These are phyloP conservation scores for Hydrophis major DNA, from an alignment of 2,797 vertebrate species.

Conservation along the genomic window DNA sequence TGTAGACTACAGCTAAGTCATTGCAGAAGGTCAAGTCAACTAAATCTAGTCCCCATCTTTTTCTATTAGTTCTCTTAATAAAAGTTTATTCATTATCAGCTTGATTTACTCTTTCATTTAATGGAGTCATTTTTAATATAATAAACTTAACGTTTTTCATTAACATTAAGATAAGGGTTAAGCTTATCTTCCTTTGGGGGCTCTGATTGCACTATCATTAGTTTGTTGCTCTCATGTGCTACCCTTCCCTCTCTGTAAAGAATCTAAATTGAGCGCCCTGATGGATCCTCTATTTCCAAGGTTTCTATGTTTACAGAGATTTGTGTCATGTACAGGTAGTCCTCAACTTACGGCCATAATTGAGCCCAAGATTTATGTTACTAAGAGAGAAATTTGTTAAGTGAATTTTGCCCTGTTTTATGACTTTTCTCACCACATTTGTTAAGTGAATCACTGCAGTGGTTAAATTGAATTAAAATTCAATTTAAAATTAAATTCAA, in stretches of 20 bases:
- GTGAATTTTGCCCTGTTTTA: not conserved
- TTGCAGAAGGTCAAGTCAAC: not conserved
- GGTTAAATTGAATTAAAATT: not conserved
- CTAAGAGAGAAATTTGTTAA: not conserved
- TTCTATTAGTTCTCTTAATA: not conserved
- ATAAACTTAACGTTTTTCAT: not conserved
- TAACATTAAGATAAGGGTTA: not conserved
- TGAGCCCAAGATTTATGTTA: not conserved
- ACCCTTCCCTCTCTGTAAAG: not conserved
- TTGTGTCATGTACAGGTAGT: not conserved
- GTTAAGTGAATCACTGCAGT: not conserved
- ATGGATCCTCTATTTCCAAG: not conserved
- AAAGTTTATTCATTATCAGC: not conserved
- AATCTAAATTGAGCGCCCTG: not conserved
- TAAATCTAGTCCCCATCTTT: not conserved
- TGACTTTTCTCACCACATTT: not conserved
- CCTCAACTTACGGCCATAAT: not conserved
- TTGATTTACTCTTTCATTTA: not conserved
- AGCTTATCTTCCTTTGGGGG: not conserved
- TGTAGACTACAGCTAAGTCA: not conserved
- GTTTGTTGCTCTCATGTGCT: not conserved
- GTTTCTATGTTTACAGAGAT: not conserved
- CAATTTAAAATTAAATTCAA: too few relatives aligned
- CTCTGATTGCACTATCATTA: not conserved
- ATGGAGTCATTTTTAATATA: not conserved